These are phyloP conservation scores for Glyphotaelius pellucidus DNA, from an alignment of 2,888 invertebrate species.

Conservation along the genomic window DNA sequence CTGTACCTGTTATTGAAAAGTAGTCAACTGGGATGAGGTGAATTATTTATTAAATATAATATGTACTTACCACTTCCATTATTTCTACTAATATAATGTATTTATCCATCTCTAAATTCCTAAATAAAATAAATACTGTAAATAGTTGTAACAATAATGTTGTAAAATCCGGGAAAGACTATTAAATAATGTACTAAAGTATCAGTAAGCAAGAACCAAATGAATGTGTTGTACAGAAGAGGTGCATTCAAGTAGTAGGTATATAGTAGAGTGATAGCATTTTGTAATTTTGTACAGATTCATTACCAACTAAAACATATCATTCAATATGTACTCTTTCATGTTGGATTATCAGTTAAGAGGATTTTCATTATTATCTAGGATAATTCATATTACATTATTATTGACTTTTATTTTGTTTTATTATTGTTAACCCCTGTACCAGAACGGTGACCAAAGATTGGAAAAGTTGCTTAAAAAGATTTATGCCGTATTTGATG, in stretches of 20 bases:
- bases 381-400: not conserved
- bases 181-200: not conserved
- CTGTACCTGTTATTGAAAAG: not conserved
- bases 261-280: constrained; percentile 16
- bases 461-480: too few species aligned
- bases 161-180: not conserved
- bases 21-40: not conserved
- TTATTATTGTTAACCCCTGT: not conserved
- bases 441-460: too few species aligned
- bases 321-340: constrained; percentile 14
- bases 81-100: not conserved
- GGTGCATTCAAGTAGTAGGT: not conserved
- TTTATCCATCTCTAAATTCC: not conserved
- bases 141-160: not conserved
- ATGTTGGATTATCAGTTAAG: not conserved
- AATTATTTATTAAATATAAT: not conserved
- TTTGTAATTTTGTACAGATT: constrained; percentile 33
- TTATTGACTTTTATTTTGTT: constrained; percentile 2
- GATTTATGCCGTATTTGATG: too few species aligned
- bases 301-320: constrained; percentile 26
- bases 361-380: not conserved
- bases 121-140: not conserved
- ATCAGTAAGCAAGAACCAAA: constrained; percentile 8
- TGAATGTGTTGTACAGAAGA: constrained; percentile 2
- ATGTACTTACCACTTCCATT: not conserved